A percentile compares a stretch with the other conserved stretches of the same genome.
Evolutionary conservation across 2,113 vertebrate genomes (phyloP).

Genomic region (Lepus europaeus): DNA sequence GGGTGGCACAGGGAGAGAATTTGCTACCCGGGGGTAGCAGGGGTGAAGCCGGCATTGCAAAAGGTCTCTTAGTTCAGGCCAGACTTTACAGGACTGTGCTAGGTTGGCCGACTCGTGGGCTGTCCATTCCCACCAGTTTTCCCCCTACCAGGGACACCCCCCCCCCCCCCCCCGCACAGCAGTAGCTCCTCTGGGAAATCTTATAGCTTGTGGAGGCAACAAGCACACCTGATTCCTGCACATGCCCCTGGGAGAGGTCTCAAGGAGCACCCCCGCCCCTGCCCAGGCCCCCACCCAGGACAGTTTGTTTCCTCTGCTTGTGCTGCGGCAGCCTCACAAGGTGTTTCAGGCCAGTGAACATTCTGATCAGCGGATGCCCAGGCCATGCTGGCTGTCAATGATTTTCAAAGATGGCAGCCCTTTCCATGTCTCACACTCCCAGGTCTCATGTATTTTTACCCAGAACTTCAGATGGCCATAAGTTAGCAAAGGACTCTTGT

Average conservation of each 20-base stretch:
- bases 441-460: not conserved
- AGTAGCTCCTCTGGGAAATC: not conserved
- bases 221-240: slow-evolving; percentile 11
- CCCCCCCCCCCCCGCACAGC: not conserved
- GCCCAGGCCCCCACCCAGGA: not conserved
- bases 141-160: not conserved
- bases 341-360: not conserved
- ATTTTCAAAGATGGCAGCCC: not conserved
- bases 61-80: not conserved
- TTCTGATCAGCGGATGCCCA: not conserved
- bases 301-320: not conserved
- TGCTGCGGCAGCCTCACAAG: not conserved
- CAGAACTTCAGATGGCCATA: not conserved
- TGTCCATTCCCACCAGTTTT: not conserved
- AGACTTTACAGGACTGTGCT: not conserved
- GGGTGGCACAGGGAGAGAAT: not conserved
- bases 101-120: not conserved
- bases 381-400: not conserved
- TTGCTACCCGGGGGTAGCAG: not conserved
- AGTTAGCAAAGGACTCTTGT: not conserved
- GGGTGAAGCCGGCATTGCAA: slow-evolving; percentile 15
- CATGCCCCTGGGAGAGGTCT: not conserved
- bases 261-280: not conserved
- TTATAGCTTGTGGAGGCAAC: not conserved
- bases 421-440: not conserved